Base-by-base conservation (phyloP, 1,140 invertebrate genomes). In the Solenopsis invicta region DNA sequence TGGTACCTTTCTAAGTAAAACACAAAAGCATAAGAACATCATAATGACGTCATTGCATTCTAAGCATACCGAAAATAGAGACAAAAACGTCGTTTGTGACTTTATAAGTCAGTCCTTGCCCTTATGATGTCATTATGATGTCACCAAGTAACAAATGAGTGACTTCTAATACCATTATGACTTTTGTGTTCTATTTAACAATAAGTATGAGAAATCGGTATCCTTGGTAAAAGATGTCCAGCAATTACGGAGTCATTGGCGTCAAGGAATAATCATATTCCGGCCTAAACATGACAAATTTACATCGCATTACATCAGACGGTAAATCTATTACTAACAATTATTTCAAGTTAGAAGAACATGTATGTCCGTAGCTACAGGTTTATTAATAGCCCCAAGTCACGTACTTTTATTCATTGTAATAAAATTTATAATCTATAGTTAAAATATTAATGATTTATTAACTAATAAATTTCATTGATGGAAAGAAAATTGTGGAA, bases 201-300 rank as follows among this genome's bases (percentile, higher is more conserved):
- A 29, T 29, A 29, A 29, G 29, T 29, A 29, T 16, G 1, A 81
- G 13, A 69, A 18, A 8, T 67, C 13, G 16, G 10, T 18, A 0
- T 54, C 45, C 64, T 54, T 34, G 16, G 69, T 56, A 13, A 24
- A 41, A 4, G 18, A 54, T 56, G 13, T 71, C 4, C 5, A 71
- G 54, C n/a, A 80, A 18, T 52, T 54, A 54, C 48, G 21, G 16
- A 64, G 64, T 71, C 77, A 81, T 69, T 78, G n/a, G 34, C 48
- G 62, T 71, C 37, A 67, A 67, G n/a, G 16, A n/a, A 8, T 71
- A 81, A 45, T 56, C n/a, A 21, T 69, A 54, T 54, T 80, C 48
- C 16, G 21, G n/a, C 3, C 69, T 8, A 69, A 69, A 81, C 76
- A 45, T 78, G 29, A 80, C 29, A 71, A 81, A 56, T 54, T 71